phyloP scores from a whole-genome alignment of 2,888 invertebrate genomes.

The Blera fallax region DNA sequence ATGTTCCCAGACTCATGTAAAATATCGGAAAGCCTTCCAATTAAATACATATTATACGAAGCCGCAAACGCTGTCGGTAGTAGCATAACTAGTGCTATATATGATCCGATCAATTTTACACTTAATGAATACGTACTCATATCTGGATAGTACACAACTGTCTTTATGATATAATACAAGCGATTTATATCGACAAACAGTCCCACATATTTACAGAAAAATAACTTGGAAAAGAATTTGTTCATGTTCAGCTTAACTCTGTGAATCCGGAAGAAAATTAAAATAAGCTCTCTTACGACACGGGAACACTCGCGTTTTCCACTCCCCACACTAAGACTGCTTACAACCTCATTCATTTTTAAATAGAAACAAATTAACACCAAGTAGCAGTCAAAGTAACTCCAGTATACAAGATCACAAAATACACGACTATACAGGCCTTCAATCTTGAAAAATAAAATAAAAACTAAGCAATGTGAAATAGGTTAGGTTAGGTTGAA shows the following conservation, averaged over 20 bases:
- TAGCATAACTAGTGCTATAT: background rate
- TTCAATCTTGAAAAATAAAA: no score
- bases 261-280: background rate
- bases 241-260: background rate
- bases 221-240: background rate
- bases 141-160: background rate
- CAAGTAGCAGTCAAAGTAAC: no score
- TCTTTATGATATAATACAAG: background rate
- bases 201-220: background rate
- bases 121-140: background rate
- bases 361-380: no score
- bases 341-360: no score
- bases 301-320: background rate
- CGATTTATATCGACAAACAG: background rate
- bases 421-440: no score
- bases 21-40: background rate
- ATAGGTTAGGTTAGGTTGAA: no score
- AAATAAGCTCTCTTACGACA: background rate
- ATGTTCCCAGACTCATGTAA: background rate
- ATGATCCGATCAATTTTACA: background rate
- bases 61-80: background rate
- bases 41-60: background rate
- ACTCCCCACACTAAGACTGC: no score
- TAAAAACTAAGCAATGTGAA: no score
- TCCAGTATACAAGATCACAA: no score